These are phyloP conservation scores for Julus scanicus DNA, from an alignment of 2,888 invertebrate genomes.

Conservation along the genomic window DNA sequence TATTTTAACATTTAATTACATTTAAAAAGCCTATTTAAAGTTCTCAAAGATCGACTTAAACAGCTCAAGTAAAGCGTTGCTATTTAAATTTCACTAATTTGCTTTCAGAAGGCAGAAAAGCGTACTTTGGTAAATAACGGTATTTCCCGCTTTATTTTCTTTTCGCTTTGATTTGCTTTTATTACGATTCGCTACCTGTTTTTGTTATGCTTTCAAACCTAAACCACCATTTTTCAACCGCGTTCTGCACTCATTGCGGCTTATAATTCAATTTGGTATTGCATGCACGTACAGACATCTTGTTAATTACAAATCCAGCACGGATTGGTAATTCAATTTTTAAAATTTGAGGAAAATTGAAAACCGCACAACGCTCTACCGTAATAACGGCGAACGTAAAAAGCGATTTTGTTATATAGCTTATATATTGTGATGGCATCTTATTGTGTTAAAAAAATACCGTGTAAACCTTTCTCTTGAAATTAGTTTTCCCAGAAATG, in stretches of 20 bases:
- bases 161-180: slow-evolving; percentile 29
- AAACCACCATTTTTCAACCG: not conserved
- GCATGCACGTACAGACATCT: not conserved
- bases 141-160: not conserved
- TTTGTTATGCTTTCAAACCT: not conserved
- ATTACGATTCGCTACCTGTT: not conserved
- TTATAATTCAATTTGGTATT: slow-evolving; percentile 31
- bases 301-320: slow-evolving; percentile 40
- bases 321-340: slow-evolving; percentile 43
- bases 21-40: not conserved
- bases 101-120: not conserved
- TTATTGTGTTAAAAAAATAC: not conserved
- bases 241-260: not conserved
- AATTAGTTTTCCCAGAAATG: not conserved
- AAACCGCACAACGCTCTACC: slow-evolving; percentile 10
- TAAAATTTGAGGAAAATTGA: slow-evolving; percentile 21
- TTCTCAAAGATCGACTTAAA: not conserved
- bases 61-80: not conserved
- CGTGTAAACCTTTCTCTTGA: not conserved
- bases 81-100: not conserved
- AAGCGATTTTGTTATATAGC: not conserved
- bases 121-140: not conserved
- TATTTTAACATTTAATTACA: not conserved
- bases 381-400: not conserved
- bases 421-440: slow-evolving; percentile 5